Conservation (phyloP, 2,888 invertebrate genomes). For the Adela reaumurella region DNA sequence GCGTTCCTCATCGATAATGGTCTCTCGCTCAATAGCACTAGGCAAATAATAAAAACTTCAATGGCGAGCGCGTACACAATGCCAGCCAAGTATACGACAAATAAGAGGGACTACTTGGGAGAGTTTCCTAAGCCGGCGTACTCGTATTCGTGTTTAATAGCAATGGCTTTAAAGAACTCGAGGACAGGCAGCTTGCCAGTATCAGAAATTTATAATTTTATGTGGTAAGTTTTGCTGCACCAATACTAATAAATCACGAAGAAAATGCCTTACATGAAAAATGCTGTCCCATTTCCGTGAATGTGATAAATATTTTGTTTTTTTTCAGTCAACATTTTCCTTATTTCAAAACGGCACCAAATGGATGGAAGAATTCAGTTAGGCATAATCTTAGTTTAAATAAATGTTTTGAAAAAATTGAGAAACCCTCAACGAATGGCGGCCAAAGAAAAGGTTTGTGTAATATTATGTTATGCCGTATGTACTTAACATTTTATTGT, state of each 20-base stretch:
- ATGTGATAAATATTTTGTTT: slow-evolving; percentile 9
- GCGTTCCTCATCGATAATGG: slow-evolving; percentile 50
- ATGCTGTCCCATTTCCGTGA: too few species aligned
- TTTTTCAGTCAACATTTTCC: slow-evolving; percentile 90
- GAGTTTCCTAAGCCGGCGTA: slow-evolving; percentile 94
- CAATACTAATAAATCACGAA: too few species aligned
- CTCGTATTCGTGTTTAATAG: slow-evolving; percentile 96
- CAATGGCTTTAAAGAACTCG: slow-evolving; percentile 96
- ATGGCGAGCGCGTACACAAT: slow-evolving; percentile 32
- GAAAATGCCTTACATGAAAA: too few species aligned
- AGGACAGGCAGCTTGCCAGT: slow-evolving; percentile 92
- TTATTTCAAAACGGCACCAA: slow-evolving; percentile 96
- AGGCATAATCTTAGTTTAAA: slow-evolving; percentile 95
- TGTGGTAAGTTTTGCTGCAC: slow-evolving; percentile 69
- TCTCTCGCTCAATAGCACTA: slow-evolving; percentile 41
- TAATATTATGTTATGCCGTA: too few species aligned
- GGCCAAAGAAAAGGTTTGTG: slow-evolving; percentile 79
- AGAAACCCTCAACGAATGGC: slow-evolving; percentile 86
- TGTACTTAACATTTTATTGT: too few species aligned
- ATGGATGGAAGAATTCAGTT: slow-evolving; percentile 99
- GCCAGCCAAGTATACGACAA: slow-evolving; percentile 40
- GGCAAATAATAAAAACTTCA: slow-evolving; percentile 50
- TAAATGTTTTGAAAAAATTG: slow-evolving; percentile 98
- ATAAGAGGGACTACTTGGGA: slow-evolving; percentile 45
- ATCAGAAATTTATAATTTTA: slow-evolving; percentile 97